phyloP scores from a whole-genome alignment of 1,140 invertebrate genomes.

The Drosophila lacteicornis region DNA sequence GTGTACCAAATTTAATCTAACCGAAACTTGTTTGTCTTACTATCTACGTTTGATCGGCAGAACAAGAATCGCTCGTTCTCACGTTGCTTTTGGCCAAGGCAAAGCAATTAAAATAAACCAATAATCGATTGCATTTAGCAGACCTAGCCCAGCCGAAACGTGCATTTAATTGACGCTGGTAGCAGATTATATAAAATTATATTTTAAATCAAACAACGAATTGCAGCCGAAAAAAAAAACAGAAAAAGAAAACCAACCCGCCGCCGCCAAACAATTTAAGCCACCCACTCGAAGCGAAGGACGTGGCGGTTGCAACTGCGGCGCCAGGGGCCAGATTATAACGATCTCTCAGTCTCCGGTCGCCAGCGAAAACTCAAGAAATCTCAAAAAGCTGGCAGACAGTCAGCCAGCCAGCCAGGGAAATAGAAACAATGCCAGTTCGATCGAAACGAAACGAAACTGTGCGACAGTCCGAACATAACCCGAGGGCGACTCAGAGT shows the following conservation, averaged over 20 bases:
- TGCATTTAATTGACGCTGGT: conserved; percentile 80
- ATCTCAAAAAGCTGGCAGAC: conserved; percentile 39
- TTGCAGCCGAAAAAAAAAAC: conserved; percentile 43
- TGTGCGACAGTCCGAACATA: conserved; percentile 63
- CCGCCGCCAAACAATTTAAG: conserved; percentile 45
- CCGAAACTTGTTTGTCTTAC: conserved; percentile 15
- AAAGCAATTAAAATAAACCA: conserved; percentile 79
- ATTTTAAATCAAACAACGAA: conserved; percentile 80
- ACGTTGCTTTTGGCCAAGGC: conserved; percentile 66
- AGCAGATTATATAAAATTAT: conserved; percentile 82
- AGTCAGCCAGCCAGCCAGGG: conserved; percentile 10
- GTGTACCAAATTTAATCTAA: conserved; percentile 5
- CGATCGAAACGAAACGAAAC: conserved; percentile 37
- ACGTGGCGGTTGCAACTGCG: conserved; percentile 75
- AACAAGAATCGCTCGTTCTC: conserved; percentile 55
- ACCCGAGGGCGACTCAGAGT: conserved; percentile 66
- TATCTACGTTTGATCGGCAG: conserved; percentile 30
- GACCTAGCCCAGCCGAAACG: conserved; percentile 60
- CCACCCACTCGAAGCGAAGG: conserved; percentile 77
- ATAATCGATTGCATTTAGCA: conserved; percentile 79
- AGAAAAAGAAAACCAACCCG: conserved; percentile 35
- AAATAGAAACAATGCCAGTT: conserved; percentile 66
- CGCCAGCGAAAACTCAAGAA: conserved; percentile 24
- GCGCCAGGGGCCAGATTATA: conserved; percentile 75
- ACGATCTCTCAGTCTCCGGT: conserved; percentile 69